phyloP scores from a whole-genome alignment of 2,888 invertebrate genomes.

The Chaetogeoica ovagalla region DNA sequence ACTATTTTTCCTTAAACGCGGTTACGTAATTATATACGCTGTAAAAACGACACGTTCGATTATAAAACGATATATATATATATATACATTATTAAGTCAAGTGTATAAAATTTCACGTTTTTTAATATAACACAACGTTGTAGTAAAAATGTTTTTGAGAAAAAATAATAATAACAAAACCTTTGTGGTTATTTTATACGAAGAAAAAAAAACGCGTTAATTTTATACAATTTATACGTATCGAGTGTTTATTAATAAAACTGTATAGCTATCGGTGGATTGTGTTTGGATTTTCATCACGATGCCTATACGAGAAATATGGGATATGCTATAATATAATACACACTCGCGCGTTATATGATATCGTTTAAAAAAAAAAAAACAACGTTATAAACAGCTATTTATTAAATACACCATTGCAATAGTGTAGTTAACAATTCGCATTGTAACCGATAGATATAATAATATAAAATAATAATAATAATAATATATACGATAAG shows the following conservation, averaged over 20 bases:
- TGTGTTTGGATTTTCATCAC: conserved; percentile 8
- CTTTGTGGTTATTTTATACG: background rate
- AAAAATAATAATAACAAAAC: background rate
- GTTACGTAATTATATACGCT: background rate
- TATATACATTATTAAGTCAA: no score
- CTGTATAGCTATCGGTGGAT: background rate
- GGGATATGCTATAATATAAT: background rate
- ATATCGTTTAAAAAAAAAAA: background rate
- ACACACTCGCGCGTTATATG: background rate
- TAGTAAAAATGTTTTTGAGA: no score
- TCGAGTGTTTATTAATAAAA: background rate
- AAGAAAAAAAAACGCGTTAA: background rate
- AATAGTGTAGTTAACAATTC: background rate
- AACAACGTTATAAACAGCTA: background rate
- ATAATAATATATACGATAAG: background rate
- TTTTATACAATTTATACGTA: background rate
- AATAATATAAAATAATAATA: background rate
- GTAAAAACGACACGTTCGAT: background rate
- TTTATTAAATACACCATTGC: background rate
- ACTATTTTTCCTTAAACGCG: background rate
- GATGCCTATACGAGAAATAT: background rate
- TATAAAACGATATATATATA: background rate
- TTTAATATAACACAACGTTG: no score
- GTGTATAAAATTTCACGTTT: background rate
- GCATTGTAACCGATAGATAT: no score